Evolutionary conservation across 1,140 invertebrate species (phyloP).

Genomic region (Drosophila neocordata): DNA sequence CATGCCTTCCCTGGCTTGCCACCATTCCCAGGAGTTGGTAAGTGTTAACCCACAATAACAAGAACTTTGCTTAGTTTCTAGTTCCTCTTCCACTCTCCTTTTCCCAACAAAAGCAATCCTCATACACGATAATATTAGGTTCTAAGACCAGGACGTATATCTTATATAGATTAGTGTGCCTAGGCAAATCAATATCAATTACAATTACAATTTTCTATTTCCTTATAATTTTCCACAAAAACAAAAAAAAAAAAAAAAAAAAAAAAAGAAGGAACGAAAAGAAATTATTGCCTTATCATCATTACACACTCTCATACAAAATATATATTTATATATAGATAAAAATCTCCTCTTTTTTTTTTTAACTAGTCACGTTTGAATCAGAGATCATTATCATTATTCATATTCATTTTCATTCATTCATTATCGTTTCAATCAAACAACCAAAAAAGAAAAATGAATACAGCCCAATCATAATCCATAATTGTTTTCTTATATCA

Average conservation of each 20-base stretch:
- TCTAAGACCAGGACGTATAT: slow-evolving; percentile 16
- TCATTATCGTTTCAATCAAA: slow-evolving; percentile 35
- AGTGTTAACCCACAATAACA: slow-evolving; percentile 83
- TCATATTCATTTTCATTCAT: slow-evolving; percentile 34
- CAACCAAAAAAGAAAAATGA: slow-evolving; percentile 43
- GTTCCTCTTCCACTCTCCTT: not conserved
- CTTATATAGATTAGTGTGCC: not conserved
- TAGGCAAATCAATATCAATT: slow-evolving; percentile 3
- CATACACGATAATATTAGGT: not conserved
- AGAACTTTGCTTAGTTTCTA: no score
- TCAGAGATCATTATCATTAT: slow-evolving; percentile 16
- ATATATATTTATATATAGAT: slow-evolving; percentile 7
- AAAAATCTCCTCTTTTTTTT: slow-evolving; percentile 4
- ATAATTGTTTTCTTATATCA: slow-evolving; percentile 70
- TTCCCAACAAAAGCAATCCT: not conserved
- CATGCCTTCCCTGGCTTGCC: slow-evolving; percentile 94
- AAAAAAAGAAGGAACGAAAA: not conserved
- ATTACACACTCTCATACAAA: not conserved
- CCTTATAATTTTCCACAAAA: not conserved
- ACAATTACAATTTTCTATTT: not conserved
- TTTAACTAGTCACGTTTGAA: slow-evolving; percentile 12
- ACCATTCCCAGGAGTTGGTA: slow-evolving; percentile 95
- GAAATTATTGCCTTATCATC: slow-evolving; percentile 8
- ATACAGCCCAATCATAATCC: slow-evolving; percentile 69
- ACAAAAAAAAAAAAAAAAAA: not conserved